Evolutionary conservation across 2,797 vertebrate genomes (phyloP), one percentile per base, ranked within the genome.

Genomic region (Pampus argenteus): DNA sequence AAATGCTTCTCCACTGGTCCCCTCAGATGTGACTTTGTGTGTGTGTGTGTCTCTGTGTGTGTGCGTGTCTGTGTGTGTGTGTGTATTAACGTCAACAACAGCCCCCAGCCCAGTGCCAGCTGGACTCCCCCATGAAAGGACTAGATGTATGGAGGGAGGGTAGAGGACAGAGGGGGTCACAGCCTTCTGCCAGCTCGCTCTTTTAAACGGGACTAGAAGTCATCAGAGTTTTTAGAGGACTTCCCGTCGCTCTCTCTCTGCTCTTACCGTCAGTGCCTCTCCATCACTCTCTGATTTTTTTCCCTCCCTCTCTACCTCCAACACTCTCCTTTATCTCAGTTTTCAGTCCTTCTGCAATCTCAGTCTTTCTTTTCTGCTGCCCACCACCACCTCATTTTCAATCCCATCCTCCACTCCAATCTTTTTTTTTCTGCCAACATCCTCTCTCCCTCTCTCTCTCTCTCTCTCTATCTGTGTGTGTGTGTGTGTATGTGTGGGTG

Each of bases 61-160:
- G 52, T 54, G 69, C 52, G 28, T 47, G 50, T 63, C 66, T 64
- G 73, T 58, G 71, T 76, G 73, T 61, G 48, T 60, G 62, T 70
- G 77, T 51, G 3, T 71, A 3, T 71, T 52, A 75, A 44, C 3
- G 2, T 51, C 71, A 65, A 57, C 82, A 81, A 71, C 57, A 58
- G 84, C 87, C 87, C 71, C 70, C 63, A 73, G 86, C 81, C 59
- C 66, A 0, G 34, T 66, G 90, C 89, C 88, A 92, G 90, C 82
- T 89, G 88, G 88, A 86, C 84, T 77, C 61, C 75, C 75, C 86
- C 71, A 86, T 86, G 73, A 87, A 89, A 86, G 82, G 60, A 6
- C 66, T 82, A 38, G 58, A 66, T 86, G 74, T 67, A 51, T 51
- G 22, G 40, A 29, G 36, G 17, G 25, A 15, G 17, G 65, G 56